Evolutionary conservation across 35 echinoderm and acorn worm genomes (phyloP), one percentile per base, ranked within the genome.

Genomic region (Apostichopus parvimensis): DNA sequence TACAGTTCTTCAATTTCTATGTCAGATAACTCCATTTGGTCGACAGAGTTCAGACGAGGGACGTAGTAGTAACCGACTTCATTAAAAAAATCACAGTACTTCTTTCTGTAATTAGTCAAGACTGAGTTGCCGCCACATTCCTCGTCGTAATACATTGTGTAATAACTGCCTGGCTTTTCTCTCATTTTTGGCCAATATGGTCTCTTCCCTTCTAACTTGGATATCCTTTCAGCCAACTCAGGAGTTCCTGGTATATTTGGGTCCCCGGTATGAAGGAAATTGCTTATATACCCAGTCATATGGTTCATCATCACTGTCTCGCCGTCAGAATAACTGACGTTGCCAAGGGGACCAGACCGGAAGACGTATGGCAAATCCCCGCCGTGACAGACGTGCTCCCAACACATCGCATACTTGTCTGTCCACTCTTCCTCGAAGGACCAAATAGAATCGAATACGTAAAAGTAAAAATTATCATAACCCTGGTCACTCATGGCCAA

Each of bases 301-400:
- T 53, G 60, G 8, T 90, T 34, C 58, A 88, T 81, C 78, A 94
- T 79, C 14, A 56, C 59, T n/a, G 34, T 53, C 53, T 94, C 93
- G 22, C 23, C 76, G 6, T 45, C 57, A 0, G 93, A 87, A 53
- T 94, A 94, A 34, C 26, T 60, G 18, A 77, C 17, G 25, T 83
- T 80, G 14, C 56, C 87, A 7, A 94, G 88, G 28, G 87, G 76
- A 21, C 73, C 93, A 59, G 78, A 28, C 53, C 87, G 93, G 66
- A 94, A 94, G 56, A 94, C 53, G 66, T 90, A 94, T 5, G 88
- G 77, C 14, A 94, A 68, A 17, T 94, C 93, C 14, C 87, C 87
- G 17, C 77, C 87, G 53, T 94, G 93, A 57, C 93, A 94, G n/a
- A 73, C 73, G 87, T 94, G 87, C 6, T 73, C 79, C 73, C 78